Evolutionary conservation across 2,888 invertebrate genomes (phyloP).

Genomic region (Calliphora vomitoria): DNA sequence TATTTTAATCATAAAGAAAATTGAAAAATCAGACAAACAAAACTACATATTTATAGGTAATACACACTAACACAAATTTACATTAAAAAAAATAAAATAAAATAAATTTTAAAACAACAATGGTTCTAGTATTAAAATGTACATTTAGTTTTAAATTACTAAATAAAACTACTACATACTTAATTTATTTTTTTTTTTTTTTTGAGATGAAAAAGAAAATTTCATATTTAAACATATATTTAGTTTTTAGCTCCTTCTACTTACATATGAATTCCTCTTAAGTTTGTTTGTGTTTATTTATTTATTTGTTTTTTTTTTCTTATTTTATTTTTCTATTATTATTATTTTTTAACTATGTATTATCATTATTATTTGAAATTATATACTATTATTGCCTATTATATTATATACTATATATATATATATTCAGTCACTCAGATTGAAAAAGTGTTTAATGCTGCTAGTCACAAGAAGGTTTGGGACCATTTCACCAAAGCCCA

Average conservation of each 20-base stretch:
- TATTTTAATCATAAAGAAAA: conserved; percentile 22
- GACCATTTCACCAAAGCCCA: conserved; percentile 99
- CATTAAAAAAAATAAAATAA: conserved; percentile 11
- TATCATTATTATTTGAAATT: conserved; percentile 84
- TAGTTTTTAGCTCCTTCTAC: conserved; percentile 67
- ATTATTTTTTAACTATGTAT: conserved; percentile 68
- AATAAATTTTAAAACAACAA: conserved; percentile 34
- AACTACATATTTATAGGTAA: conserved; percentile 72
- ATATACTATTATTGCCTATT: conserved; percentile 79
- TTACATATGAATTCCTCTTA: conserved; percentile 83
- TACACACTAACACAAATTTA: conserved; percentile 67
- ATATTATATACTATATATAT: conserved; percentile 75
- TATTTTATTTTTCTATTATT: conserved; percentile 43
- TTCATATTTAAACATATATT: conserved; percentile 26
- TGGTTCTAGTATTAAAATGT: conserved; percentile 36
- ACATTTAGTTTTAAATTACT: conserved; percentile 46
- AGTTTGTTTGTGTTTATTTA: conserved; percentile 84
- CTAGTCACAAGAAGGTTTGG: conserved; percentile 99
- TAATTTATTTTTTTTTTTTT: too few species aligned
- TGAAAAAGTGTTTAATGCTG: conserved; percentile 98
- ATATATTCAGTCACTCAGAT: conserved; percentile 96
- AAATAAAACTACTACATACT: conserved; percentile 1
- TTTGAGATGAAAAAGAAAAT: conserved; percentile 12
- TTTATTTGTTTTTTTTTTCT: conserved; percentile 43
- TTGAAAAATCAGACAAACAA: conserved; percentile 10